Evolutionary conservation across 2,797 vertebrate genomes (phyloP).

Genomic region (Bradypus variegatus): DNA sequence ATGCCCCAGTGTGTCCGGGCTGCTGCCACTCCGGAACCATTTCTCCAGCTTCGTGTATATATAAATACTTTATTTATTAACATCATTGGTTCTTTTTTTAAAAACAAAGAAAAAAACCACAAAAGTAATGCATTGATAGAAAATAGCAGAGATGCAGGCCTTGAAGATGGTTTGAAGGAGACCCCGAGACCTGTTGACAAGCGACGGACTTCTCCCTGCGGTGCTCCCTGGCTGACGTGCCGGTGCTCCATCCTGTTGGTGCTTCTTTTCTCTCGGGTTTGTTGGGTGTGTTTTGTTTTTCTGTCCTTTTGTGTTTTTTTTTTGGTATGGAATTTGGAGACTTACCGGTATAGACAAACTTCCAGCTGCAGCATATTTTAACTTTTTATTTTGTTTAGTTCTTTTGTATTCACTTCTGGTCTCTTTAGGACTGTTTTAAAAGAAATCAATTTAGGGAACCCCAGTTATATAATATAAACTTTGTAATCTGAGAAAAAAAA

Average conservation of each 20-base stretch:
- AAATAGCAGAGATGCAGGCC: slow-evolving; percentile 40
- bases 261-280: neutral
- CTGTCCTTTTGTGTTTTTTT: neutral
- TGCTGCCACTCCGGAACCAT: slow-evolving; percentile 50
- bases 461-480: slow-evolving; percentile 57
- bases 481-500: slow-evolving; percentile 62
- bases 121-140: slow-evolving; percentile 54
- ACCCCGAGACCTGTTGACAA: slow-evolving; percentile 44
- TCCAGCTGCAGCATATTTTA: slow-evolving; percentile 48
- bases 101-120: slow-evolving; percentile 41
- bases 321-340: slow-evolving; percentile 63
- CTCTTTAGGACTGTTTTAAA: slow-evolving; percentile 54
- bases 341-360: slow-evolving; percentile 24
- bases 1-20: slow-evolving; percentile 35
- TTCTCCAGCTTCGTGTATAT: slow-evolving; percentile 71
- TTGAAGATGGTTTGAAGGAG: slow-evolving; percentile 38
- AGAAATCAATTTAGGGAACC: slow-evolving; percentile 52
- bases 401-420: slow-evolving; percentile 49
- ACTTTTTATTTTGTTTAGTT: neutral
- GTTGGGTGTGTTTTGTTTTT: neutral
- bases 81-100: slow-evolving; percentile 62
- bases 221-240: slow-evolving; percentile 64
- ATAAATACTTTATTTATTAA: slow-evolving; percentile 80
- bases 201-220: slow-evolving; percentile 60
- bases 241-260: slow-evolving; percentile 51